Conservation (phyloP, 2,888 invertebrate genomes). For the Bembecia ichneumoniformis region DNA sequence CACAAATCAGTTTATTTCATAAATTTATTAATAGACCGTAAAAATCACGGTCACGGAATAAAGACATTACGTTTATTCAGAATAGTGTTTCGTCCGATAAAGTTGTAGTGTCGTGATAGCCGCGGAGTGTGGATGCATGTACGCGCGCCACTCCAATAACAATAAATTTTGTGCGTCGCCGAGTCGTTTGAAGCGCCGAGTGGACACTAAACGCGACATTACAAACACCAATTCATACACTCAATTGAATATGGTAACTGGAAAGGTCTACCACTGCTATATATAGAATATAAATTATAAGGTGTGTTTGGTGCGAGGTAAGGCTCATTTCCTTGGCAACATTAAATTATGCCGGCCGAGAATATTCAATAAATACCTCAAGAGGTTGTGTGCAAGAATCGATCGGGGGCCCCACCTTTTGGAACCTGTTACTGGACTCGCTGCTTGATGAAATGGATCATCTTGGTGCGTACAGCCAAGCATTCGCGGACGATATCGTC, state of each 20-base stretch:
- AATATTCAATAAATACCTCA: no score
- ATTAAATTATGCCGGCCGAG: no score
- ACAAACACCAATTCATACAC: slow-evolving; percentile 3
- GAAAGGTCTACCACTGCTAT: neutral
- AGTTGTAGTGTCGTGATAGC: slow-evolving; percentile 65
- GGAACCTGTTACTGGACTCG: no score
- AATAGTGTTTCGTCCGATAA: slow-evolving; percentile 44
- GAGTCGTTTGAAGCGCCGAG: slow-evolving; percentile 63
- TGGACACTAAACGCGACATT: slow-evolving; percentile 14
- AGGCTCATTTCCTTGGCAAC: no score
- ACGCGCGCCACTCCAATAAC: slow-evolving; percentile 66
- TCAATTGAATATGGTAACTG: slow-evolving; percentile 4
- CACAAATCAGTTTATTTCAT: neutral
- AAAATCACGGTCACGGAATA: slow-evolving; percentile 32
- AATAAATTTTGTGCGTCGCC: slow-evolving; percentile 66
- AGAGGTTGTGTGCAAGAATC: no score
- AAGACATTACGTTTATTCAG: slow-evolving; percentile 37
- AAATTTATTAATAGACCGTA: slow-evolving; percentile 14
- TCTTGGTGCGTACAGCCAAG: no score
- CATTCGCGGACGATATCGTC: no score
- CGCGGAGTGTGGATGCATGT: slow-evolving; percentile 71
- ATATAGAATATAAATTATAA: neutral
- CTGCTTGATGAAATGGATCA: no score
- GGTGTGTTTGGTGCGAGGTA: no score
- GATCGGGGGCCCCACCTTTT: no score